Base-by-base conservation (phyloP, 2,113 vertebrate species). In the Lepus europaeus region DNA sequence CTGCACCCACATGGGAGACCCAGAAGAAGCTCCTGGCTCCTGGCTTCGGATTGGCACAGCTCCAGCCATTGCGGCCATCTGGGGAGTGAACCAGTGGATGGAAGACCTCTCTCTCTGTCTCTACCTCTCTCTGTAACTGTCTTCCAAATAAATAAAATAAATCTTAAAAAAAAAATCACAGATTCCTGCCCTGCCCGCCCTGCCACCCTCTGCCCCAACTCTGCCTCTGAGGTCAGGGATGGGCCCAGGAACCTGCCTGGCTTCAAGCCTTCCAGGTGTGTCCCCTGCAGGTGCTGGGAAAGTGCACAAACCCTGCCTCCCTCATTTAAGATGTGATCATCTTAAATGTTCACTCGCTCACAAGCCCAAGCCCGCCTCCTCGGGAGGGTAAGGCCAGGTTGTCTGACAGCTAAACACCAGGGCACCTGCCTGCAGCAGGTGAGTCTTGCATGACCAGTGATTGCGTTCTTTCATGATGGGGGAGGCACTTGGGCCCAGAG, bases 381-480 rank as follows among this genome's bases (percentile, higher is more conserved):
- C 9, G 20, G 73, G 20, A 8, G 23, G 29, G 2, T 33, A 45
- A 88, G 68, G 22, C 14, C 3, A n/a, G 14, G 33, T 31, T 23
- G 45, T 45, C 45, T 45, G 45, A 1, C 45, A 45, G 45, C 45
- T 45, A 45, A 45, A 45, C 0, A 9, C 31, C 14, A 29, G 53
- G 19, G 23, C 14, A 23, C 5, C 39, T 14, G 45, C 23, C 51
- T 19, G 0, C 3, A 10, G 4, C 9, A 17, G 4, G 27, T 14
- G 59, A 64, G 39, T 64, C 61, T 74, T 31, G 10, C 2, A 31
- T 29, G 10, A 5, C 27, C 63, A 74, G 59, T 1, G 8, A 29
- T 1, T 6, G 31, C 8, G 3, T 16, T 33, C 8, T 39, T 86
- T n/a, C 5, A 0, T 27, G 51, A 36, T 2, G 0, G 22, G 19